Base-by-base conservation (phyloP, 2,113 vertebrate genomes). In the Tamias sibiricus region DNA sequence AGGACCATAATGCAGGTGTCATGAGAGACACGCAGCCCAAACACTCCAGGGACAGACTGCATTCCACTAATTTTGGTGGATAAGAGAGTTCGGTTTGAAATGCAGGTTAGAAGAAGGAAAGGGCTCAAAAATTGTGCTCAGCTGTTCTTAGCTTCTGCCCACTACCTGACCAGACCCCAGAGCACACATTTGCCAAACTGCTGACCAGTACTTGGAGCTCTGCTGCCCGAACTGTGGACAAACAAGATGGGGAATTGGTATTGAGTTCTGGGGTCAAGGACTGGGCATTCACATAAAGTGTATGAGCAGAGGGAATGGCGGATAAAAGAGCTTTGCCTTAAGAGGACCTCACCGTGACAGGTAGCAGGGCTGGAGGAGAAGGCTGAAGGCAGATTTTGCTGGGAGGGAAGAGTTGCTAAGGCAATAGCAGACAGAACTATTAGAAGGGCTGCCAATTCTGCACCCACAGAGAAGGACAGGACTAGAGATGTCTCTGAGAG, bases 1-100 rank as follows among this genome's bases (percentile, higher is more conserved):
- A 54, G 7, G 54, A 40, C 30, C 2, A 0, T 26, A 44, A n/a
- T 3, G 4, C 32, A 20, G n/a, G 20, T 42, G 22, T 71, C n/a
- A 14, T 3, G 30, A 66, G 80, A 87, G 35, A 91, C 66, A 22
- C 0, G 1, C 32, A 66, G 28, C 24, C 20, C 7, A 35, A 47
- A 47, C 2, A 20, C 24, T 84, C n/a, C 59, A 44, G 8, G 17
- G 28, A 90, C 14, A 64, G 20, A 30, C 22, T 6, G 1, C 3
- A 4, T 2, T 42, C 20, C 52, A 20, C 4, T 28, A 3, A 1
- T 69, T 35, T 28, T 7, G 8, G 44, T 19, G 2, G 22, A 20
- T 0, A 2, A 24, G 57, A 79, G 81, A 72, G 5, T 47, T 22
- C 86, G 59, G 20, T 4, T 54, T 89, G 20, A 44, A 69, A 76